These are phyloP conservation scores for Chaetophractus vellerosus DNA, from an alignment of 2,797 vertebrate genomes.

Conservation along the genomic window DNA sequence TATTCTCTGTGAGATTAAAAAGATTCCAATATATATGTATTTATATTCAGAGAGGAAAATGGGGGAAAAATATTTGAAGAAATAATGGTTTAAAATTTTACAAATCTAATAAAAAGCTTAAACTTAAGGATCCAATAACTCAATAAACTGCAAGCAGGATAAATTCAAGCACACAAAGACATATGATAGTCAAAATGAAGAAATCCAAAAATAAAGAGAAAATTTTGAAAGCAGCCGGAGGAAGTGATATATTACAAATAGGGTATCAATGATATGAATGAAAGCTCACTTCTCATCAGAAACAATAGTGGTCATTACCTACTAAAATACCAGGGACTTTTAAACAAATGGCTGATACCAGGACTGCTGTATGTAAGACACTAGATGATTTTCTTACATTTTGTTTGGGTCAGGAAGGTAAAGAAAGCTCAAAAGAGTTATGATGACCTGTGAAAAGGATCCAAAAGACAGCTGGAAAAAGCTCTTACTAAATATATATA, in stretches of 20 bases:
- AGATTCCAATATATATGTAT: neutral
- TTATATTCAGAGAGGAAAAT: neutral
- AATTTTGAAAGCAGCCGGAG: neutral
- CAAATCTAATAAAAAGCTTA: neutral
- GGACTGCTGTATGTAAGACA: neutral
- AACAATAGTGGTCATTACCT: neutral
- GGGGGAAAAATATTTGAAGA: neutral
- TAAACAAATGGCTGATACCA: neutral
- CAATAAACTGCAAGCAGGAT: neutral
- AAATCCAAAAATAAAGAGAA: neutral
- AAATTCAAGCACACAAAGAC: neutral
- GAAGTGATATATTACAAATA: neutral
- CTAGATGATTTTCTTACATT: neutral
- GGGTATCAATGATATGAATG: neutral
- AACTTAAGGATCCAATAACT: neutral
- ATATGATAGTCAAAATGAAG: neutral
- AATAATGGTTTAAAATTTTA: neutral
- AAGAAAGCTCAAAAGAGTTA: neutral
- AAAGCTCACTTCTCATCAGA: neutral
- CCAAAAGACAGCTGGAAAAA: neutral
- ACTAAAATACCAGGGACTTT: neutral
- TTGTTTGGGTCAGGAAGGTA: neutral
- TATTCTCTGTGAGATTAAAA: neutral
- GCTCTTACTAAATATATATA: neutral
- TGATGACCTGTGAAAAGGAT: neutral